These are phyloP conservation scores for Campylomormyrus tamandua DNA, from an alignment of 2,113 vertebrate species.

Conservation along the genomic window DNA sequence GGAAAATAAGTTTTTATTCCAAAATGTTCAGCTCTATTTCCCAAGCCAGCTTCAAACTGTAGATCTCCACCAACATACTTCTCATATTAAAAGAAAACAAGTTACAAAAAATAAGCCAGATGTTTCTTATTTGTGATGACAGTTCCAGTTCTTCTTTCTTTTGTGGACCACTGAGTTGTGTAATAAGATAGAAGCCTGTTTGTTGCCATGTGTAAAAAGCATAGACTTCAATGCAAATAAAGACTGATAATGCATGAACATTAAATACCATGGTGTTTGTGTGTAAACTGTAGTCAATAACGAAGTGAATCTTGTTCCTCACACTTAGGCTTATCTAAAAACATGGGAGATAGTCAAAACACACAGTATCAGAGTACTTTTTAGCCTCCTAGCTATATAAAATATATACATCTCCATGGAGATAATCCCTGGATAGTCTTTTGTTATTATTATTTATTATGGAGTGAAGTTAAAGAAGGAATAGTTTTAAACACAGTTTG, in stretches of 20 bases:
- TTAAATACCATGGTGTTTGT: not conserved
- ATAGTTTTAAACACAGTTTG: not conserved
- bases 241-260: not conserved
- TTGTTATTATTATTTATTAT: not conserved
- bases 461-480: not conserved
- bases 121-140: slow-evolving; percentile 76
- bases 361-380: not conserved
- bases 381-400: not conserved
- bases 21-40: slow-evolving; percentile 51
- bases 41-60: slow-evolving; percentile 60
- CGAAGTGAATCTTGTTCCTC: not conserved
- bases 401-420: not conserved
- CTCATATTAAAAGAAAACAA: slow-evolving; percentile 80
- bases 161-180: slow-evolving; percentile 35
- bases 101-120: slow-evolving; percentile 73
- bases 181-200: slow-evolving; percentile 26
- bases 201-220: not conserved
- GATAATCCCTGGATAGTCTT: not conserved
- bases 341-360: not conserved
- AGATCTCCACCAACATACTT: slow-evolving; percentile 69
- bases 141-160: slow-evolving; percentile 54
- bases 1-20: slow-evolving; percentile 42
- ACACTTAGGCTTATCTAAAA: not conserved
- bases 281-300: not conserved
- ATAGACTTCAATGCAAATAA: not conserved